Conservation (phyloP, 2,797 vertebrate genomes). For the Notolabrus celidotus region DNA sequence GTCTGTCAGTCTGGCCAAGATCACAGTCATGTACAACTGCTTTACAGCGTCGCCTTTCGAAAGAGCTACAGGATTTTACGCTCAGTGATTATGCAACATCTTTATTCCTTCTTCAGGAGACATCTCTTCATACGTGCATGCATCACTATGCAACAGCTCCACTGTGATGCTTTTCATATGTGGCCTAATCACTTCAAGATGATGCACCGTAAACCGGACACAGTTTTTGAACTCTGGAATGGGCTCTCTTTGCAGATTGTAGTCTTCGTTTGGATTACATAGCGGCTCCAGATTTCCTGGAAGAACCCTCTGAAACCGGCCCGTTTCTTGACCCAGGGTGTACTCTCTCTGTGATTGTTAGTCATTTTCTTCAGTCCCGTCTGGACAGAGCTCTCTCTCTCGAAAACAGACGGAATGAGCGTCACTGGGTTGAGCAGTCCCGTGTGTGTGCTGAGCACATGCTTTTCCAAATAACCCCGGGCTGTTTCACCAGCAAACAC, state of each 20-base stretch:
- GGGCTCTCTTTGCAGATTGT: slow-evolving; percentile 33
- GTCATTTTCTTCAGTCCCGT: slow-evolving; percentile 52
- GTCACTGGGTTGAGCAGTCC: slow-evolving; percentile 58
- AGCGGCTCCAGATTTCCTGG: slow-evolving; percentile 40
- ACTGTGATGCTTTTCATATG: slow-evolving; percentile 25
- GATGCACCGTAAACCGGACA: slow-evolving; percentile 19
- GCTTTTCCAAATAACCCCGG: slow-evolving; percentile 61
- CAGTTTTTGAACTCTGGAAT: slow-evolving; percentile 19
- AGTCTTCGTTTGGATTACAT: slow-evolving; percentile 14
- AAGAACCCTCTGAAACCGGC: slow-evolving; percentile 34
- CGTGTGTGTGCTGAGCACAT: slow-evolving; percentile 65
- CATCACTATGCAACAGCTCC: slow-evolving; percentile 8
- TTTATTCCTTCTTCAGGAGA: slow-evolving; percentile 21
- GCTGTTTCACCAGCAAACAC: slow-evolving; percentile 50
- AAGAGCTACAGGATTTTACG: slow-evolving; percentile 44
- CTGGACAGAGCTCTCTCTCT: slow-evolving; percentile 18
- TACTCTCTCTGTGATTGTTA: slow-evolving; percentile 45
- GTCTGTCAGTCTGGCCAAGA: slow-evolving; percentile 69
- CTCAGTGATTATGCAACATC: slow-evolving; percentile 24
- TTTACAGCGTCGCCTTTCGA: slow-evolving; percentile 49
- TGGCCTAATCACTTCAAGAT: slow-evolving; percentile 55
- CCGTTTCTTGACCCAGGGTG: slow-evolving; percentile 27
- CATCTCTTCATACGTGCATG: not conserved
- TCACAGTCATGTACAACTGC: slow-evolving; percentile 42
- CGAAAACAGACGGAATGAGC: slow-evolving; percentile 39